Conservation (phyloP, 1,140 invertebrate species). For the Drosophila navojoa region DNA sequence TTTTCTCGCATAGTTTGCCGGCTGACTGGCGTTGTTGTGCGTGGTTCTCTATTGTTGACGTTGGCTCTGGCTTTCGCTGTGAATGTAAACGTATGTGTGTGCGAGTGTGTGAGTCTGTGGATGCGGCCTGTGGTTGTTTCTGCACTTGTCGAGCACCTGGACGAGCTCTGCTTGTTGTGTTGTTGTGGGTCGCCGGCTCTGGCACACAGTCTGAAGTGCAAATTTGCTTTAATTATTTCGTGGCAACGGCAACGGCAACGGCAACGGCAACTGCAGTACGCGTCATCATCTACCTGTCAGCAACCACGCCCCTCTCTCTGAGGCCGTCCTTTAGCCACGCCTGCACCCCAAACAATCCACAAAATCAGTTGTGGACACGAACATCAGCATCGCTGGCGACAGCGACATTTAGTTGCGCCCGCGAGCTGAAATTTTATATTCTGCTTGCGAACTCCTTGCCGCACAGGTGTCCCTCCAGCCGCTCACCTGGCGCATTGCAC, state of each 20-base stretch:
- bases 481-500: background rate
- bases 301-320: slow-evolving; percentile 28
- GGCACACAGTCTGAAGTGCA: slow-evolving; percentile 81
- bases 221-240: slow-evolving; percentile 83
- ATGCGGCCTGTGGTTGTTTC: slow-evolving; percentile 32
- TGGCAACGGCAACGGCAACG: slow-evolving; percentile 58
- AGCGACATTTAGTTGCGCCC: slow-evolving; percentile 65
- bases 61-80: slow-evolving; percentile 36
- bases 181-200: slow-evolving; percentile 70
- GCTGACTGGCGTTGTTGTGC: slow-evolving; percentile 58
- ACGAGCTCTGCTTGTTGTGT: slow-evolving; percentile 56
- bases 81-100: slow-evolving; percentile 15
- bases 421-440: slow-evolving; percentile 39
- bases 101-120: slow-evolving; percentile 14
- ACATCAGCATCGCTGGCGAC: slow-evolving; percentile 37
- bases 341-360: slow-evolving; percentile 2
- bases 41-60: slow-evolving; percentile 42
- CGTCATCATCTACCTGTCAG: slow-evolving; percentile 12
- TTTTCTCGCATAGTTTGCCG: slow-evolving; percentile 70
- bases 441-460: background rate
- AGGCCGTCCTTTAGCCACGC: background rate
- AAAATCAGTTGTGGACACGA: slow-evolving; percentile 13
- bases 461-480: background rate
- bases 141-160: slow-evolving; percentile 45
- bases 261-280: slow-evolving; percentile 55